These are phyloP conservation scores for Orchesella flavescens DNA, from an alignment of 2,888 invertebrate genomes.

Conservation along the genomic window DNA sequence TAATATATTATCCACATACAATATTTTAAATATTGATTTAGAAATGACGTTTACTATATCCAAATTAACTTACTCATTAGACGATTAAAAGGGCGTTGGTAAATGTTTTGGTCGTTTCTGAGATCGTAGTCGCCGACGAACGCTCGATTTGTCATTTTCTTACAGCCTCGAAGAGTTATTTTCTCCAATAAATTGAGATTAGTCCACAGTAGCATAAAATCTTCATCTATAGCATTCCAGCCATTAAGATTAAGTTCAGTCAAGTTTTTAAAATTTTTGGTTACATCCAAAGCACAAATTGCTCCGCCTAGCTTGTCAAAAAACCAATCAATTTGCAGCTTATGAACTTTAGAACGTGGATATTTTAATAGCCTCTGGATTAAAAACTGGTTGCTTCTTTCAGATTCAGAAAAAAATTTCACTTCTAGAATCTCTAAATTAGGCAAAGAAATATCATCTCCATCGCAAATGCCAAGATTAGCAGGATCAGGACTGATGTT, in stretches of 20 bases:
- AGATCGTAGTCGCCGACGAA: slow-evolving; percentile 29
- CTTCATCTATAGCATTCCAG: slow-evolving; percentile 9
- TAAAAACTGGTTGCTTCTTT: neutral
- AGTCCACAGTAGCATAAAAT: slow-evolving; percentile 23
- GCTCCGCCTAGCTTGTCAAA: neutral
- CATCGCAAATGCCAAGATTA: neutral
- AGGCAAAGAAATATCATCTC: slow-evolving; percentile 1
- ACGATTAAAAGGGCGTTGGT: slow-evolving; percentile 21
- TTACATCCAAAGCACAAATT: neutral
- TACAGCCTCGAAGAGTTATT: slow-evolving; percentile 34
- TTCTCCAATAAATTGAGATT: slow-evolving; percentile 14
- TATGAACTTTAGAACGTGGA: neutral
- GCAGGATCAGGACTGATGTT: neutral
- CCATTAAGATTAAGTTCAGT: slow-evolving; percentile 10
- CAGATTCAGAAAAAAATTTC: slow-evolving; percentile 8
- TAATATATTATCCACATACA: too few species aligned
- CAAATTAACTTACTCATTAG: slow-evolving; percentile 22
- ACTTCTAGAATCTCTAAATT: slow-evolving; percentile 14
- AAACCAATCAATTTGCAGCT: slow-evolving; percentile 17
- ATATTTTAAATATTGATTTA: neutral
- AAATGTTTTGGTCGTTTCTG: neutral
- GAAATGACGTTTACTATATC: neutral
- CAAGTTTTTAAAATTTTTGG: slow-evolving; percentile 15
- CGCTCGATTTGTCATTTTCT: slow-evolving; percentile 28
- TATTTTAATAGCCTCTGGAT: slow-evolving; percentile 24